These are phyloP conservation scores for Lepidostoma basale DNA, from an alignment of 1,140 invertebrate genomes.

Conservation along the genomic window DNA sequence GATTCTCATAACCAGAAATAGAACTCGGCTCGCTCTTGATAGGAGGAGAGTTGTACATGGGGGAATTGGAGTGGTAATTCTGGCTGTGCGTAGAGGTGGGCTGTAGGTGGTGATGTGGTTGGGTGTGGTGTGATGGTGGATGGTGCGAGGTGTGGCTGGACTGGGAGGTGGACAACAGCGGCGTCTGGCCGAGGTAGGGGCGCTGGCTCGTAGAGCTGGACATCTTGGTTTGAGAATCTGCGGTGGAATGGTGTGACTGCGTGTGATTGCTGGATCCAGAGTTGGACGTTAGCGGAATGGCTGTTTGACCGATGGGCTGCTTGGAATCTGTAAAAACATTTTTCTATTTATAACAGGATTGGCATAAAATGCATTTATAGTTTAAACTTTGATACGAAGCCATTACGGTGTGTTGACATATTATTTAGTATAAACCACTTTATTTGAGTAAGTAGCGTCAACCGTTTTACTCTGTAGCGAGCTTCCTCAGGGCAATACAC, in stretches of 20 bases:
- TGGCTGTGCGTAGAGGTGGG: conserved; percentile 32
- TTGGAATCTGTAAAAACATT: conserved; percentile 53
- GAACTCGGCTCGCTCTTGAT: conserved; percentile 60
- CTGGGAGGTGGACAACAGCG: conserved; percentile 54
- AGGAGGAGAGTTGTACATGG: conserved; percentile 38
- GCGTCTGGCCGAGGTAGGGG: conserved; percentile 59
- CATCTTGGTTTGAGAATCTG: conserved; percentile 38
- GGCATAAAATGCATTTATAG: too few relatives aligned
- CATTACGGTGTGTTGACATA: too few relatives aligned
- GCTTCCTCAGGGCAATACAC: too few relatives aligned
- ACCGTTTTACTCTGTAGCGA: too few relatives aligned
- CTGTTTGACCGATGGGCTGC: conserved; percentile 43
- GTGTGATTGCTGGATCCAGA: conserved; percentile 46
- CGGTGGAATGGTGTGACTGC: conserved; percentile 37
- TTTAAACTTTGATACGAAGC: too few relatives aligned
- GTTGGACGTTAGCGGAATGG: conserved; percentile 40
- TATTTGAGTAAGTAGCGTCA: too few relatives aligned
- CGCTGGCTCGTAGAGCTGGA: conserved; percentile 49
- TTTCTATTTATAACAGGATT: too few relatives aligned
- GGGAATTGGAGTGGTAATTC: conserved; percentile 36
- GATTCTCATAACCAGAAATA: conserved; percentile 48
- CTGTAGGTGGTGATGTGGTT: conserved; percentile 45
- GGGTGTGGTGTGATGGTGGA: conserved; percentile 41
- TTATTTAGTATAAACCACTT: too few relatives aligned
- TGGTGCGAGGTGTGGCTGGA: conserved; percentile 47